These are phyloP conservation scores for Drosophila ohnishii DNA, from an alignment of 1,140 invertebrate genomes.

Conservation along the genomic window DNA sequence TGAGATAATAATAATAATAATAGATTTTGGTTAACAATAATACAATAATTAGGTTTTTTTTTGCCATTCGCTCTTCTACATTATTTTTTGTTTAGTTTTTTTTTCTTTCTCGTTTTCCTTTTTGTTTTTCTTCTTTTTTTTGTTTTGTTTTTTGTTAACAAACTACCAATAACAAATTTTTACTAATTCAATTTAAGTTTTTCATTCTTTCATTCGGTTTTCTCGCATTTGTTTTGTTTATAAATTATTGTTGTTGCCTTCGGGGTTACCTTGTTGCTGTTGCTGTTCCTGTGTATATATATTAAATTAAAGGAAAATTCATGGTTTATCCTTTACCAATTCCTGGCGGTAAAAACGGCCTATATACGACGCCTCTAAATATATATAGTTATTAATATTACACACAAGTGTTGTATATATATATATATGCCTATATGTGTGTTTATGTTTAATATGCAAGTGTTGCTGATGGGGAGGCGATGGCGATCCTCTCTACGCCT, in stretches of 20 bases:
- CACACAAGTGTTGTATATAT: conserved; percentile 16
- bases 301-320: conserved; percentile 62
- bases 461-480: conserved; percentile 9
- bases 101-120: conserved; percentile 1
- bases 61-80: conserved; percentile 58
- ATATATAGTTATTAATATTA: conserved; percentile 48
- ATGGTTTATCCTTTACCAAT: conserved; percentile 64
- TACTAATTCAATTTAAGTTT: conserved; percentile 76
- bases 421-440: conserved; percentile 39
- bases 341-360: conserved; percentile 72
- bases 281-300: conserved; percentile 49
- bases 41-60: conserved; percentile 74
- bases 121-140: conserved; percentile 20
- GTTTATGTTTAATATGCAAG: conserved; percentile 66
- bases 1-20: conserved; percentile 75
- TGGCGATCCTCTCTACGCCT: conserved; percentile 5
- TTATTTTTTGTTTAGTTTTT: conserved; percentile 42
- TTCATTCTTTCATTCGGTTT: conserved; percentile 27
- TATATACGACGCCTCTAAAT: conserved; percentile 62
- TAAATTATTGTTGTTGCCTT: conserved; percentile 77
- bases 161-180: conserved; percentile 82
- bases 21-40: conserved; percentile 82
- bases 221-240: conserved; percentile 39
- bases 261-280: conserved; percentile 74
- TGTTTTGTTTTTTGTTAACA: conserved; percentile 67